Base-by-base conservation (phyloP, 2,113 vertebrate genomes). In the Cyphomyrus discorhynchus region DNA sequence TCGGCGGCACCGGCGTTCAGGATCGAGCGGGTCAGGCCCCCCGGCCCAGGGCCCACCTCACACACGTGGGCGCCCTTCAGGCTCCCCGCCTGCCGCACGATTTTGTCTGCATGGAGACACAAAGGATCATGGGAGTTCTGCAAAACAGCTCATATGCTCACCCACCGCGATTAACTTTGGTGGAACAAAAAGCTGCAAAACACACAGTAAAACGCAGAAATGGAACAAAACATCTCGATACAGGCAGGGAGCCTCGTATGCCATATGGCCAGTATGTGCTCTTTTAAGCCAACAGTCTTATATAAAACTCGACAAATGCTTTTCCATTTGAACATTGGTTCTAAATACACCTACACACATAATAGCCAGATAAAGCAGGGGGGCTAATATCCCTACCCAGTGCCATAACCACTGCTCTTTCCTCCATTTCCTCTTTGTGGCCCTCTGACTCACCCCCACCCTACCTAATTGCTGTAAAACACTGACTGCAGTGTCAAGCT, bases 11-110 rank as follows among this genome's bases (percentile, higher is more conserved):
- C 94, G 19, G 97, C 95, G 42, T 95, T 98, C 85, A 99, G 96
- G 92, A 99, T 98, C 85, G 98, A 97, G 74, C 99, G 97, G 66
- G 98, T 99, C 92, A 99, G 96, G 42, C 98, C 98, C 5, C 99
- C 99, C 0, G 99, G 99, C 24, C 99, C 98, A 0, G 99, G 98
- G 21, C 99, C 99, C 90, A 99, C 98, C 93, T 99, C 99, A 0
- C 98, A 99, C 56, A 99, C 98, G 15, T 97, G 92, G 13, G 96
- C 95, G 56, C 95, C 92, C 92, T 91, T 96, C 92, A 99, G 94
- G 90, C 90, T 91, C 0, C 98, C 98, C 24, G 98, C 97, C 90
- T 98, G 97, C 89, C 95, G 97, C 53, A 98, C 97, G 91, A 99
- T 97, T 95, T 99, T 99, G 95, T 98, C 99, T 99, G 94, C 66